A percentile compares a stretch with the other conserved stretches of the same genome.
These are phyloP conservation scores for Leptinotarsa haldemani DNA, from an alignment of 2,888 invertebrate species.

Conservation along the genomic window DNA sequence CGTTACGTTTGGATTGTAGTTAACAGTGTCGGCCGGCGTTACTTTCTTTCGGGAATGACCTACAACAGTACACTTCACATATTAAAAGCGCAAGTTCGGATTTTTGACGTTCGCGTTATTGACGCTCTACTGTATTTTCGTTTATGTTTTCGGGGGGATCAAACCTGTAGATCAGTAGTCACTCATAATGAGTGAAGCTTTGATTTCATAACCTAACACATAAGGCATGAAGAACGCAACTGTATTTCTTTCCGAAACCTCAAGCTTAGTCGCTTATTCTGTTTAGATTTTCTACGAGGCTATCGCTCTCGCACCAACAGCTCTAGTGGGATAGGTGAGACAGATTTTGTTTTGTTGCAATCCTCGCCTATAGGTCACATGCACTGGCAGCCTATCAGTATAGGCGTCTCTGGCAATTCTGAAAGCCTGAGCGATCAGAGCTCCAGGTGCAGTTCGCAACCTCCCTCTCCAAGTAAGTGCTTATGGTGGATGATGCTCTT, in stretches of 20 bases:
- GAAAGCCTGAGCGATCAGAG: conserved; percentile 65
- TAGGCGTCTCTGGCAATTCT: conserved; percentile 63
- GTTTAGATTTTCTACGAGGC: conserved; percentile 48
- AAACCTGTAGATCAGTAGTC: too few species aligned
- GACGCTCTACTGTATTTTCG: too few species aligned
- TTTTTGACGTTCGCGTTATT: too few species aligned
- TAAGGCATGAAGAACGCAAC: not conserved
- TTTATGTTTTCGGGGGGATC: too few species aligned
- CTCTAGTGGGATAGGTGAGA: conserved; percentile 64
- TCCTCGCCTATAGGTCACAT: conserved; percentile 66
- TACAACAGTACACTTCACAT: too few species aligned
- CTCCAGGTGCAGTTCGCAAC: conserved; percentile 63
- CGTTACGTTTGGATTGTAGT: too few species aligned
- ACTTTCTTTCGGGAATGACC: too few species aligned
- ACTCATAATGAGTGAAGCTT: too few species aligned
- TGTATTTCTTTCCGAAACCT: not conserved
- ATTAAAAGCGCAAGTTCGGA: too few species aligned
- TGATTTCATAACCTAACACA: not conserved
- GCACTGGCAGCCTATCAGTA: conserved; percentile 68
- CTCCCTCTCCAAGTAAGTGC: conserved; percentile 60
- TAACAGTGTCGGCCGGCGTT: too few species aligned
- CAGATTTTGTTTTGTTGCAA: conserved; percentile 70
- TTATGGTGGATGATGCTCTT: not conserved
- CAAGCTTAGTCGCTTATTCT: conserved; percentile 49
- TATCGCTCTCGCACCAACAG: conserved; percentile 63